Base-by-base conservation (phyloP, 1,140 invertebrate genomes). In the Tetranychus cinnabarinus region DNA sequence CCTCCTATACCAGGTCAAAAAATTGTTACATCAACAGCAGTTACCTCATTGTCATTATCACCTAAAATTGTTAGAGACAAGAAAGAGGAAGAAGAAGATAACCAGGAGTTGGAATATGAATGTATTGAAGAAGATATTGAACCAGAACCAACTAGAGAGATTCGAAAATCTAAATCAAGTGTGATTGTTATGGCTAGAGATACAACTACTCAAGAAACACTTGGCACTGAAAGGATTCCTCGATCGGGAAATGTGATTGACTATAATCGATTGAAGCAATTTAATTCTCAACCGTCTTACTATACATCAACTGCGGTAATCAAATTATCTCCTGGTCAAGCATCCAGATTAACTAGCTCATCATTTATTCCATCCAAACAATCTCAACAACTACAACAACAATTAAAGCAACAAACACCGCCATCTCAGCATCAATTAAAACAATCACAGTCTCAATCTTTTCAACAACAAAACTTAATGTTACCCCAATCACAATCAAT, bases 401-500 rank as follows among this genome's bases (percentile, higher is more conserved):
- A 6, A 42, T 42, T 42, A 6, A 42, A 42, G 39, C 39, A 42
- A 42, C 36, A 61, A 57, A 31, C 60, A 58, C 5, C 61, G 63
- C 4, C 63, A 62, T 54, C 3, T 64, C 63, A n/a, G 58, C 63
- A 37, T 58, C 64, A 8, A 47, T 56, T 10, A 61, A 61, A 13
- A 65, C 61, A 15, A 50, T 65, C 6, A 56, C 61, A 36, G 60
- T 56, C 3, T 63, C 62, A 35, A 61, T 62, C 33, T 58, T 58
- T 42, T 64, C 2, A 57, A 63, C 13, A 66, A 68, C 42, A 42
- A 67, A 12, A n/a, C 31, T 23, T n/a, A 52, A 23, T 23, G 23
- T 31, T 52, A 7, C 50, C 31, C 31, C 50, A 31, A 52, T 31
- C n/a, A 31, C 50, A 31, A n/a, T 23, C 50, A 52, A 33, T 23